A percentile compares a stretch with the other conserved stretches of the same genome.
These are phyloP conservation scores for Phyto melanocephala DNA, from an alignment of 2,888 invertebrate species.

Conservation along the genomic window DNA sequence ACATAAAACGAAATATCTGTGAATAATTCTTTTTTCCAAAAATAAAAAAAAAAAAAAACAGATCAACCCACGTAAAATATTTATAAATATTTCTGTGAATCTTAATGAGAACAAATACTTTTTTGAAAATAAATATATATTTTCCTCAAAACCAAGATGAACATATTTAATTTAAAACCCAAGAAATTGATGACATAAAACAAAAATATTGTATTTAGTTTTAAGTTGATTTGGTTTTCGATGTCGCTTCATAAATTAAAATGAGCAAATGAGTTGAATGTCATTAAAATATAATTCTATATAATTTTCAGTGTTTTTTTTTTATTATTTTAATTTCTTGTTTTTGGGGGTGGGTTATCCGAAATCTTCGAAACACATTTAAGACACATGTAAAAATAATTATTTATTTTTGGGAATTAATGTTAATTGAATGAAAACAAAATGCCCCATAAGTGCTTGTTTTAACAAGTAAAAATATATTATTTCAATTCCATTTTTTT, in stretches of 20 bases:
- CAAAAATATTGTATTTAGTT: neutral
- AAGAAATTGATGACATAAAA: constrained; percentile 28
- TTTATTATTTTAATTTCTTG: constrained; percentile 1
- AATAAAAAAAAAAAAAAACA: constrained; percentile 31
- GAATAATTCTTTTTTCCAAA: constrained; percentile 32
- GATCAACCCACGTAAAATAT: constrained; percentile 59
- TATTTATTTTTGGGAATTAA: constrained; percentile 2
- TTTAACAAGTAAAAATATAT: neutral
- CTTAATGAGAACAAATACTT: constrained; percentile 36
- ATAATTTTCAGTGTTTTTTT: constrained; percentile 27
- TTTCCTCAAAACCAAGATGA: neutral
- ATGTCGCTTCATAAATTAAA: constrained; percentile 19
- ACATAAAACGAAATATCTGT: neutral
- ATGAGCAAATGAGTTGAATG: constrained; percentile 30
- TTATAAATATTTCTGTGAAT: constrained; percentile 44
- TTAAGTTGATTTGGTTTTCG: neutral
- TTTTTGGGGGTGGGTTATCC: neutral
- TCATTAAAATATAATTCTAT: constrained; percentile 36
- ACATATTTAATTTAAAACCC: constrained; percentile 9
- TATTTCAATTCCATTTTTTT: constrained; percentile 38
- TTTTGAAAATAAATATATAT: neutral
- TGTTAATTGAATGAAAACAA: constrained; percentile 2
- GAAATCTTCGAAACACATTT: constrained; percentile 42
- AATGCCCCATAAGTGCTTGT: neutral
- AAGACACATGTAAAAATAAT: constrained; percentile 54